phyloP scores from a whole-genome alignment of 2,113 vertebrate genomes.

The Pitta sordida region DNA sequence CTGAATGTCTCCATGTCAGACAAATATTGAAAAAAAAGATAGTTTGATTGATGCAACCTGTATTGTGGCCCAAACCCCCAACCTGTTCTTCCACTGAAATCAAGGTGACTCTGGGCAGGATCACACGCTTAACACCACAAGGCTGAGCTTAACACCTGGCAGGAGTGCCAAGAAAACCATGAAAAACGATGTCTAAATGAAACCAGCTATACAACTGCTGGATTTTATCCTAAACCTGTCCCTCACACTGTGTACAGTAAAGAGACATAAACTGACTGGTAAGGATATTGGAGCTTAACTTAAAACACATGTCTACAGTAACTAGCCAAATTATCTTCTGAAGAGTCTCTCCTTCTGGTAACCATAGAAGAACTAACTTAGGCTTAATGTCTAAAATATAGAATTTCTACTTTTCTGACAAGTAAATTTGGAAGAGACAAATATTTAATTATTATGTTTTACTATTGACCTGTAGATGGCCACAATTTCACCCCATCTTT shows the following conservation, averaged over 20 bases:
- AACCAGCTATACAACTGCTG: background rate
- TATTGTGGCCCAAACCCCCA: background rate
- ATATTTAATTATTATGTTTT: background rate
- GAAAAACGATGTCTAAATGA: background rate
- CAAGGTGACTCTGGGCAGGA: background rate
- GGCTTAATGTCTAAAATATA: background rate
- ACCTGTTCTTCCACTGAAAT: background rate
- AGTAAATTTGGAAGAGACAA: background rate
- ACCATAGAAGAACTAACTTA: background rate
- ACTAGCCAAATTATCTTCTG: background rate
- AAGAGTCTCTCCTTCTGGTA: background rate
- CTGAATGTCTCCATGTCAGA: background rate
- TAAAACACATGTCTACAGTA: background rate
- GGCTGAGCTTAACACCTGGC: background rate
- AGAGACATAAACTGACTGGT: background rate
- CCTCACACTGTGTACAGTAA: background rate
- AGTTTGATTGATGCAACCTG: background rate
- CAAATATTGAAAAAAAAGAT: background rate
- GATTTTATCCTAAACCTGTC: background rate
- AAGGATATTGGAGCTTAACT: background rate
- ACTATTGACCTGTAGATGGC: background rate
- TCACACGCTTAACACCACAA: background rate
- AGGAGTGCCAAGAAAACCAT: background rate
- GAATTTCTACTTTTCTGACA: background rate
- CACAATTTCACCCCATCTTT: background rate